These are phyloP conservation scores for Astropecten irregularis DNA, from an alignment of 53 echinoderm and acorn worm species.

Conservation along the genomic window DNA sequence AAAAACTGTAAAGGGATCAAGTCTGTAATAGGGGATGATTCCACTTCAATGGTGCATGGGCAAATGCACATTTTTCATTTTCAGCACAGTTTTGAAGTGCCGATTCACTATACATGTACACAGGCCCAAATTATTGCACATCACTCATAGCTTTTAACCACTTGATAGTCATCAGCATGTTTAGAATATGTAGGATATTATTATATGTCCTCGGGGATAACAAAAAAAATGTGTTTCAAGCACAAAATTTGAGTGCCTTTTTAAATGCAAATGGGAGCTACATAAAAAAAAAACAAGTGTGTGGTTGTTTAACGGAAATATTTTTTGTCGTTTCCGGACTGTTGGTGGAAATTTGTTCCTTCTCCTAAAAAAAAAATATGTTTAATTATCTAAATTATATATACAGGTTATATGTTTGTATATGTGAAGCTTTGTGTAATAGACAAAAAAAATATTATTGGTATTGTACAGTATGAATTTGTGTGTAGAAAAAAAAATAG, in stretches of 20 bases:
- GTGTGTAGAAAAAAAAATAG: neutral
- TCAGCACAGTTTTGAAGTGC: too few species aligned
- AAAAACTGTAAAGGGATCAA: too few species aligned
- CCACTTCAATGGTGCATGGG: too few species aligned
- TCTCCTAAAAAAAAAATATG: conserved; percentile 7
- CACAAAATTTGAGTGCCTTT: conserved; percentile 45
- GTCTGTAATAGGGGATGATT: too few species aligned
- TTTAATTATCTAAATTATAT: conserved; percentile 38
- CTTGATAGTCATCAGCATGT: neutral
- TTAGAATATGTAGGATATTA: neutral
- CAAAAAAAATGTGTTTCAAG: too few species aligned
- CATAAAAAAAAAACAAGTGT: conserved; percentile 38
- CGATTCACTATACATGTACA: too few species aligned
- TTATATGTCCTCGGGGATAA: conserved; percentile 5
- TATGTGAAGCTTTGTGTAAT: conserved; percentile 49
- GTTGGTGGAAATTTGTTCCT: conserved; percentile 46
- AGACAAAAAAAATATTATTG: conserved; percentile 17
- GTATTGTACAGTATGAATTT: conserved; percentile 28
- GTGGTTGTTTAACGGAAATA: conserved; percentile 53
- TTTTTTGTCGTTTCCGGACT: conserved; percentile 52
- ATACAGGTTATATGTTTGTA: conserved; percentile 54
- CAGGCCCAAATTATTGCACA: too few species aligned
- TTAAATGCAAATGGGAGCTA: conserved; percentile 55
- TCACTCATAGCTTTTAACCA: too few species aligned
- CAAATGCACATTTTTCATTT: too few species aligned